phyloP scores from a whole-genome alignment of 2,797 vertebrate genomes.

The Lepus oiostolus region DNA sequence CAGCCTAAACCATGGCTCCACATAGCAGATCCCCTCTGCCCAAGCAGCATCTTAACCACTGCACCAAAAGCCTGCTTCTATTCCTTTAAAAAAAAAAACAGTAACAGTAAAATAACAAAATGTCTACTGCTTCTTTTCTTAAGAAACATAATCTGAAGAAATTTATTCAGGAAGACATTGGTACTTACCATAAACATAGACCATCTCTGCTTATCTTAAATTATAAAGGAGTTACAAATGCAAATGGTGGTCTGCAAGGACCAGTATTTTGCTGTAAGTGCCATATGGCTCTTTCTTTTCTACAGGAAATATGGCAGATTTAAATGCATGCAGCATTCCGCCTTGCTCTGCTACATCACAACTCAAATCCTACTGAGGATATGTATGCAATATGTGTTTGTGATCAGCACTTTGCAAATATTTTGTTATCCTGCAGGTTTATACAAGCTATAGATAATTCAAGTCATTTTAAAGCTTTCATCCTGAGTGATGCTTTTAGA shows the following conservation, averaged over 20 bases:
- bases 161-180: background rate
- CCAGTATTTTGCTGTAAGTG: background rate
- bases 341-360: background rate
- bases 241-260: background rate
- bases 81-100: no score
- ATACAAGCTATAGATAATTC: conserved; percentile 33
- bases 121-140: background rate
- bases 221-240: background rate
- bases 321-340: background rate
- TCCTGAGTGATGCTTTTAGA: conserved; percentile 46
- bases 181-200: background rate
- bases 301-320: conserved; percentile 8
- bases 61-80: no score
- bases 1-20: no score
- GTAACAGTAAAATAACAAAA: background rate
- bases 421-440: conserved; percentile 25
- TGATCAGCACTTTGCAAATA: conserved; percentile 63
- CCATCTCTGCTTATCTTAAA: conserved; percentile 38
- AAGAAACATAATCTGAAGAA: background rate
- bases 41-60: no score
- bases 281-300: background rate
- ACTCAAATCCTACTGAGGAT: background rate
- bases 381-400: background rate
- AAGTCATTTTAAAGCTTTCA: conserved; percentile 57
- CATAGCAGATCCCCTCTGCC: no score